Base-by-base conservation (phyloP, 2,888 invertebrate genomes). In the Mythimna lalbum region DNA sequence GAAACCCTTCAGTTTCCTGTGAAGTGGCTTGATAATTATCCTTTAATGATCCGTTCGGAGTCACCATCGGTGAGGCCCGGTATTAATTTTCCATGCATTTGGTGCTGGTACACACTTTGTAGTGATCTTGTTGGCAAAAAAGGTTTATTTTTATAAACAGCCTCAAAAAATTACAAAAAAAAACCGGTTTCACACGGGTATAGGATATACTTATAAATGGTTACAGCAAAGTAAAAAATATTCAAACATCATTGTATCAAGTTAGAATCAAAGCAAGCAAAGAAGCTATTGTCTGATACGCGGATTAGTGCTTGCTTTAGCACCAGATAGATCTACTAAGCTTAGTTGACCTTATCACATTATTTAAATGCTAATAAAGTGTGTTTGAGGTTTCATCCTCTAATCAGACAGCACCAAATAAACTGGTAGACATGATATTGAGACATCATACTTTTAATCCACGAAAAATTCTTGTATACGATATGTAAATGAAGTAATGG, bases 1-100 rank as follows among this genome's bases (percentile, higher is more conserved):
- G 87, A 85, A 88, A 87, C 92, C 90, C 94, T 93, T 88, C 91
- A 92, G 93, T 82, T 91, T 92, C 90, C 90, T 89, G 91, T 90
- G 89, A 90, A 95, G 94, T 93, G 93, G 92, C 92, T 90, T 91
- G 91, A 94, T 94, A 95, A 95, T 95, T 95, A 92, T 94, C 92
- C 92, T 90, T 87, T 94, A 95, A 95, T 94, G 93, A 95, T 95
- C 62, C 92, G 92, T 92, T 91, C 91, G 92, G 89, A 88, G 90
- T 87, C 91, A 89, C 90, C 92, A 94, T 94, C 92, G 94, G 91
- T 87, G 87, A 89, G 87, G 90, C 89, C 86, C 88, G 86, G 91
- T 92, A 93, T 93, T 93, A 92, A 93, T 93, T 89, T 89, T 90
- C 86, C 91, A 91, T 94, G 92, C 94, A 94, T 93, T 92, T 90